phyloP scores from a whole-genome alignment of 2,113 vertebrate genomes.

The Callionymus lyra region DNA sequence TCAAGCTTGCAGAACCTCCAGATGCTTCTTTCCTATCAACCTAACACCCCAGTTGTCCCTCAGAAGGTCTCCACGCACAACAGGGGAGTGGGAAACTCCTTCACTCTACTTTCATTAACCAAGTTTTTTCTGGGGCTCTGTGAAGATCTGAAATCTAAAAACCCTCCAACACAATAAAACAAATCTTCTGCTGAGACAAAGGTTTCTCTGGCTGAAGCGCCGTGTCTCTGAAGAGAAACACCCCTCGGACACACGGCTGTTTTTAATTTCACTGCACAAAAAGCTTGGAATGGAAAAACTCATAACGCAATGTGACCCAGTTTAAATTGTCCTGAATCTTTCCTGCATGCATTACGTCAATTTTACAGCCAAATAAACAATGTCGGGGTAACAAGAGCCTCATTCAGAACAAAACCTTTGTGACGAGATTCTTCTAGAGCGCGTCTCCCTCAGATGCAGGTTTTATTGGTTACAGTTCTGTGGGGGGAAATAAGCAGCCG shows the following conservation, averaged over 20 bases:
- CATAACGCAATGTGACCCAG: conserved; percentile 52
- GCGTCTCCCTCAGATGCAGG: conserved; percentile 30
- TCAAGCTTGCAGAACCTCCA: too few species aligned
- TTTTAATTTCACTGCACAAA: conserved; percentile 45
- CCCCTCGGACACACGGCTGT: conserved; percentile 34
- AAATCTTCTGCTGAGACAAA: conserved; percentile 13
- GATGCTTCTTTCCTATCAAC: too few species aligned
- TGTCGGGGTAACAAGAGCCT: not conserved
- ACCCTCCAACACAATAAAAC: too few species aligned
- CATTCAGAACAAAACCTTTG: conserved; percentile 6
- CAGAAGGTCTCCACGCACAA: too few species aligned
- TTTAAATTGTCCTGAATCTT: conserved; percentile 24
- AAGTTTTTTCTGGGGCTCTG: too few species aligned
- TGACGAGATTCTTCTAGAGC: conserved; percentile 25
- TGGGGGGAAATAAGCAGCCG: conserved; percentile 4
- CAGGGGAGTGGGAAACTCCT: too few species aligned
- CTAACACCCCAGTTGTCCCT: too few species aligned
- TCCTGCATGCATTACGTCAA: conserved; percentile 30
- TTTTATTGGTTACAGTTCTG: conserved; percentile 28
- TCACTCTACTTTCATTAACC: too few species aligned
- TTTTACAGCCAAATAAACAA: conserved; percentile 45
- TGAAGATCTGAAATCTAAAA: too few species aligned
- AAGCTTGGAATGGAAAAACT: conserved; percentile 35
- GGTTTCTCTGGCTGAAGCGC: conserved; percentile 14
- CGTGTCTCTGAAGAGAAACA: conserved; percentile 9